phyloP scores from a whole-genome alignment of 2,888 invertebrate genomes.

The Saturnia japonica region DNA sequence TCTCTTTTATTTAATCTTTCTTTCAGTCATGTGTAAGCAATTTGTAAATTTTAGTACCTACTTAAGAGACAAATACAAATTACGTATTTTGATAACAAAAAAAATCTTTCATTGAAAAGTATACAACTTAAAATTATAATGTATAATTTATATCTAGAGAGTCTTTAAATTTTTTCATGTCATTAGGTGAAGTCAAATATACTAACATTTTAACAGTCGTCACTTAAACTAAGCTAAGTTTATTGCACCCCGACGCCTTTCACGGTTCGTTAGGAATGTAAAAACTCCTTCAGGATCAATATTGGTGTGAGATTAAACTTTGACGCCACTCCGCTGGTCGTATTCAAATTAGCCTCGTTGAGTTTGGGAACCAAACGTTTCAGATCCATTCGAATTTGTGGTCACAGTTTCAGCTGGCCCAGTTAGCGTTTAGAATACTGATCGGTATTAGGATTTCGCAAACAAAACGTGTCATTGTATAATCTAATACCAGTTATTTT shows the following conservation, averaged over 20 bases:
- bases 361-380: conserved; percentile 50
- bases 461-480: conserved; percentile 12
- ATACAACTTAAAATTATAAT: too few relatives aligned
- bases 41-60: too few relatives aligned
- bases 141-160: too few relatives aligned
- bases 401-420: conserved; percentile 45
- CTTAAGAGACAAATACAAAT: too few relatives aligned
- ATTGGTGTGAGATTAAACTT: conserved; percentile 64
- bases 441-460: conserved; percentile 28
- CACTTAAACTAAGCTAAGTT: conserved; percentile 39
- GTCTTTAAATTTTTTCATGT: too few relatives aligned
- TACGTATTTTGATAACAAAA: too few relatives aligned
- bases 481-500: not conserved
- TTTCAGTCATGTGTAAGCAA: too few relatives aligned
- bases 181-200: not conserved
- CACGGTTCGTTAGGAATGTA: conserved; percentile 69
- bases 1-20: too few relatives aligned
- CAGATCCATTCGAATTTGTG: conserved; percentile 45
- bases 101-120: too few relatives aligned
- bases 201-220: conserved; percentile 28
- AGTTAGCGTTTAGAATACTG: conserved; percentile 47
- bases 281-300: conserved; percentile 68
- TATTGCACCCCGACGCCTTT: conserved; percentile 52
- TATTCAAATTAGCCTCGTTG: conserved; percentile 56
- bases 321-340: conserved; percentile 45